A percentile compares a stretch with the other conserved stretches of the same genome.
Conservation (phyloP, 1,140 invertebrate genomes). For the Penaeus japonicus region DNA sequence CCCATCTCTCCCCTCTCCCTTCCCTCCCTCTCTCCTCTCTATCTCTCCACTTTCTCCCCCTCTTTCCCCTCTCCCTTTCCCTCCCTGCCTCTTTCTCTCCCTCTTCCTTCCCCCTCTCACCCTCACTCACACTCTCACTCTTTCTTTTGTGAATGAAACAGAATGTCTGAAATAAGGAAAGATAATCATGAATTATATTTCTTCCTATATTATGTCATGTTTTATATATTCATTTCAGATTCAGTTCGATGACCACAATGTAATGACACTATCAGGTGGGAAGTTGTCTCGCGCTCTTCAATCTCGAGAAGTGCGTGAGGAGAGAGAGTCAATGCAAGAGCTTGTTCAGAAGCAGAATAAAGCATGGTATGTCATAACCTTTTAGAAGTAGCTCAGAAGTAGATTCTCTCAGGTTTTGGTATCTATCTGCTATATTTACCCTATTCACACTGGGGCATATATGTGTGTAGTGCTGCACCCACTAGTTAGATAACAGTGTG, state of each 20-base stretch:
- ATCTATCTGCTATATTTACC: too few species aligned
- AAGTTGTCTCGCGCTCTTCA: slow-evolving; percentile 69
- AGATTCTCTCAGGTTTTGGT: too few species aligned
- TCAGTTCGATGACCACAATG: slow-evolving; percentile 77
- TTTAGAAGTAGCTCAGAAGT: neutral
- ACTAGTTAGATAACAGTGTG: too few species aligned
- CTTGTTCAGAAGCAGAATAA: slow-evolving; percentile 76
- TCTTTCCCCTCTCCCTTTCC: neutral
- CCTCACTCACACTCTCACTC: neutral
- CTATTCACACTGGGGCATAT: too few species aligned
- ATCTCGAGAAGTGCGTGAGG: slow-evolving; percentile 72
- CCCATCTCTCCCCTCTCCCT: too few species aligned
- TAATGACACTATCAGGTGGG: slow-evolving; percentile 79
- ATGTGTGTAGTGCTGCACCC: too few species aligned
- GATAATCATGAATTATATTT: slow-evolving; percentile 27
- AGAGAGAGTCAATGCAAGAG: slow-evolving; percentile 76
- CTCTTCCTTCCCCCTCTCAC: slow-evolving; percentile 1
- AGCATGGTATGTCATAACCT: slow-evolving; percentile 68
- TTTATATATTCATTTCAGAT: slow-evolving; percentile 62
- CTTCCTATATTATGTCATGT: slow-evolving; percentile 11
- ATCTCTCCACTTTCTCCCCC: too few species aligned
- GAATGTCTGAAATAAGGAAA: slow-evolving; percentile 40
- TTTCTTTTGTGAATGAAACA: neutral
- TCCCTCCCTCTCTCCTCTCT: too few species aligned
- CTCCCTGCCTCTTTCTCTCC: neutral